Conservation (phyloP, 1,140 invertebrate species). For the Semibalanus balanoides region DNA sequence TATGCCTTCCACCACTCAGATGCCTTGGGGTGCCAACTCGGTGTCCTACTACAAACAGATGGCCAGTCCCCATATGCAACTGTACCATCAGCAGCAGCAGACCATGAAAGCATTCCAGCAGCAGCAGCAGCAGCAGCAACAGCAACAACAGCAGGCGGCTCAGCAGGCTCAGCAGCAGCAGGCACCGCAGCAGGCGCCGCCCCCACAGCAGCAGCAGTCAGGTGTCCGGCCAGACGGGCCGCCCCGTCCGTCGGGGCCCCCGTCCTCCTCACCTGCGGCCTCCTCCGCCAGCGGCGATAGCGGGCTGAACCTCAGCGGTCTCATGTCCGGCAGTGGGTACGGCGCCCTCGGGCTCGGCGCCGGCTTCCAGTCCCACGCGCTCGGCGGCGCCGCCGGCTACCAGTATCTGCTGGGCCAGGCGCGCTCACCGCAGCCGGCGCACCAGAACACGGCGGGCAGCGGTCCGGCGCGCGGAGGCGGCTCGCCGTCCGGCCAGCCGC, state of each 20-base stretch:
- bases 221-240: background rate
- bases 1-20: background rate
- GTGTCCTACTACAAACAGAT: conserved; percentile 5
- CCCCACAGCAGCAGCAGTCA: background rate
- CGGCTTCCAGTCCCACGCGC: background rate
- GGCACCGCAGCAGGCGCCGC: background rate
- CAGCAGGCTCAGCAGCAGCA: background rate
- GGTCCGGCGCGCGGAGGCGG: background rate
- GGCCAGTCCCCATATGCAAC: conserved; percentile 6
- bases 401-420: background rate
- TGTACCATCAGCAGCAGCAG: conserved; percentile 3
- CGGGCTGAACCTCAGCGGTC: background rate
- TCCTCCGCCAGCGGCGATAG: background rate
- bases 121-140: background rate
- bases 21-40: background rate
- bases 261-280: background rate
- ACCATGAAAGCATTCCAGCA: conserved; percentile 1
- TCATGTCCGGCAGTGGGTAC: background rate
- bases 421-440: conserved; percentile 3
- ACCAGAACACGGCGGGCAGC: background rate
- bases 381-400: background rate
- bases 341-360: background rate
- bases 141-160: background rate
- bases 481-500: background rate
- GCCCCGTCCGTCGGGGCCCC: background rate